These are phyloP conservation scores for Chrysolina haemoptera DNA, from an alignment of 2,888 invertebrate genomes.

Conservation along the genomic window DNA sequence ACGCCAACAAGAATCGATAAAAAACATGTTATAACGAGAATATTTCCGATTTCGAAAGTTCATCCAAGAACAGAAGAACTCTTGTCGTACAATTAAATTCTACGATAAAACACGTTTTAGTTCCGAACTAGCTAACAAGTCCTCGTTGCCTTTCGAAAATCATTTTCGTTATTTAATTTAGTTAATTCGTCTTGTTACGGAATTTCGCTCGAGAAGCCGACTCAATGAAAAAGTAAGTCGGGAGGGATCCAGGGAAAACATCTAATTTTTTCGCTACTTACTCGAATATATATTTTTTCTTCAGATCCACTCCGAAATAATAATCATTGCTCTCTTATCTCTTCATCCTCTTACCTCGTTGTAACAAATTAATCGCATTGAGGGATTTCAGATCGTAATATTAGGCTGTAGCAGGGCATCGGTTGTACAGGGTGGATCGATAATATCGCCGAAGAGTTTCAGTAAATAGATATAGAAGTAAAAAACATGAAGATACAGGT, in stretches of 20 bases:
- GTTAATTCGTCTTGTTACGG: constrained; percentile 14
- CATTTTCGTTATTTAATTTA: constrained; percentile 21
- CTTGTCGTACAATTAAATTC: constrained; percentile 8
- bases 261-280: constrained; percentile 30
- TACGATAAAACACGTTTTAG: constrained; percentile 12
- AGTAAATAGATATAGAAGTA: too few species aligned
- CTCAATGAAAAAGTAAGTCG: constrained; percentile 10
- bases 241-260: constrained; percentile 15
- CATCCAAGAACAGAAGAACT: neutral
- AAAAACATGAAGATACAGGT: too few species aligned
- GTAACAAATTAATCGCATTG: constrained; percentile 50
- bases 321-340: constrained; percentile 48
- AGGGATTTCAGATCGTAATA: constrained; percentile 42
- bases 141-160: neutral
- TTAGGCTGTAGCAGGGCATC: constrained; percentile 34
- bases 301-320: constrained; percentile 43
- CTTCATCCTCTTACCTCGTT: constrained; percentile 47
- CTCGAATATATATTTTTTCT: constrained; percentile 28
- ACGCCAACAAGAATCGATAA: neutral
- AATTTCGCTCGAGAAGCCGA: neutral
- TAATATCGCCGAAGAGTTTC: constrained; percentile 20
- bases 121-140: constrained; percentile 20
- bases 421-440: constrained; percentile 31
- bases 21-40: neutral
- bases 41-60: neutral